A percentile compares a stretch with the other conserved stretches of the same genome.
phyloP scores from a whole-genome alignment of 2,888 invertebrate species.

The Pollenia amentaria region DNA sequence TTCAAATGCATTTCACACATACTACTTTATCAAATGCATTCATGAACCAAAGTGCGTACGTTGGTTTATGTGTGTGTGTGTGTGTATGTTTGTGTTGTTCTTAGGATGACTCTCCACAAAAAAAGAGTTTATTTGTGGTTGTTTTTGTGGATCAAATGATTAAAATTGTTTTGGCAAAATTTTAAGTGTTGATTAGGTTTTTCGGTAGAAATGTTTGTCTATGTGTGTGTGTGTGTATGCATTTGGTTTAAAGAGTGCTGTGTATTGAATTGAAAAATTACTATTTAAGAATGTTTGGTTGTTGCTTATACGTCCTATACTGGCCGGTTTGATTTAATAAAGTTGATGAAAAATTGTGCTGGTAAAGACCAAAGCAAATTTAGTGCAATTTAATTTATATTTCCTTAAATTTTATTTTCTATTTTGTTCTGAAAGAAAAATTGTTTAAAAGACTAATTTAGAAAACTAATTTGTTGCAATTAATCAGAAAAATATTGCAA shows the following conservation, averaged over 20 bases:
- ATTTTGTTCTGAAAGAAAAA: constrained; percentile 12
- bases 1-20: constrained; percentile 52
- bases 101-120: constrained; percentile 59
- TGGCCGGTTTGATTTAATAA: constrained; percentile 56
- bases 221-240: constrained; percentile 15
- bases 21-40: background rate
- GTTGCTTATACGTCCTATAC: background rate
- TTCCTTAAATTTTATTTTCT: constrained; percentile 35
- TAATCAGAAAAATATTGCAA: constrained; percentile 22
- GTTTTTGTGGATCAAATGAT: constrained; percentile 80
- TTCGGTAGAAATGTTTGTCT: constrained; percentile 57
- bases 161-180: constrained; percentile 79
- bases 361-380: constrained; percentile 25
- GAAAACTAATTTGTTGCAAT: constrained; percentile 22
- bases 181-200: constrained; percentile 78
- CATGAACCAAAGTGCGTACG: background rate
- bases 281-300: constrained; percentile 67
- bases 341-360: constrained; percentile 43
- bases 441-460: background rate
- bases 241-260: constrained; percentile 9
- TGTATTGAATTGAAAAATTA: constrained; percentile 69
- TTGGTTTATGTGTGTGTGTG: background rate
- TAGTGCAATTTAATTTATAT: constrained; percentile 58
- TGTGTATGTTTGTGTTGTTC: constrained; percentile 47
- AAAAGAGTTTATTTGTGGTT: constrained; percentile 75